Percentiles rank a stretch among this genome's conserved stretches.
Conservation (phyloP, 2,888 invertebrate genomes). For the Lepidocyrtinus sp. region DNA sequence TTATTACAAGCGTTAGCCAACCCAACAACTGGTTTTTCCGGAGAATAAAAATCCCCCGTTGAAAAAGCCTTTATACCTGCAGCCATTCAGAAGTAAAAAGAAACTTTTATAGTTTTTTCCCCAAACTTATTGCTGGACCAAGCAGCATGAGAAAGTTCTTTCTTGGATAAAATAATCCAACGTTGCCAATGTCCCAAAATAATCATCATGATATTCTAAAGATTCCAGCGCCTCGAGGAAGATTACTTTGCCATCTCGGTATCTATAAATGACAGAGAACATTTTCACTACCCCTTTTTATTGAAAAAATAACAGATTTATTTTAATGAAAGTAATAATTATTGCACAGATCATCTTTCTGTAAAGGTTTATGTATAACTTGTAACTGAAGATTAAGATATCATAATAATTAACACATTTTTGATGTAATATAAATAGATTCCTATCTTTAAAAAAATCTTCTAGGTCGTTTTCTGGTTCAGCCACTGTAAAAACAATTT, state of each 20-base stretch:
- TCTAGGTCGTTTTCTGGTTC: neutral
- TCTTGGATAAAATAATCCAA: neutral
- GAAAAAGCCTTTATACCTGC: neutral
- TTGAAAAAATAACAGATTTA: neutral
- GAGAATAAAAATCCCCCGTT: neutral
- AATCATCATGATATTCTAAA: neutral
- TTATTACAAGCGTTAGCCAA: neutral
- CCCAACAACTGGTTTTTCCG: neutral
- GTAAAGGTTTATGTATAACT: no score
- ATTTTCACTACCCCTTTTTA: no score
- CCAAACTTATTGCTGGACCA: neutral
- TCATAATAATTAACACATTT: no score
- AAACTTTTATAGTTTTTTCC: neutral
- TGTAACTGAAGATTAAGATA: no score
- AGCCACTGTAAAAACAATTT: neutral
- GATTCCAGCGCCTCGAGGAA: neutral
- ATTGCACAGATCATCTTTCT: neutral
- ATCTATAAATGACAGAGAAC: no score
- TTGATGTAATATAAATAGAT: no score
- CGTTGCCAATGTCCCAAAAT: neutral
- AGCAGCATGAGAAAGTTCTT: neutral
- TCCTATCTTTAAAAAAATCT: neutral
- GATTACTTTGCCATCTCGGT: no score
- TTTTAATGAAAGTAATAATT: neutral
- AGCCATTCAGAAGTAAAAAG: neutral